phyloP scores from a whole-genome alignment of 2,888 invertebrate species.

The Tachystola acroxantha region DNA sequence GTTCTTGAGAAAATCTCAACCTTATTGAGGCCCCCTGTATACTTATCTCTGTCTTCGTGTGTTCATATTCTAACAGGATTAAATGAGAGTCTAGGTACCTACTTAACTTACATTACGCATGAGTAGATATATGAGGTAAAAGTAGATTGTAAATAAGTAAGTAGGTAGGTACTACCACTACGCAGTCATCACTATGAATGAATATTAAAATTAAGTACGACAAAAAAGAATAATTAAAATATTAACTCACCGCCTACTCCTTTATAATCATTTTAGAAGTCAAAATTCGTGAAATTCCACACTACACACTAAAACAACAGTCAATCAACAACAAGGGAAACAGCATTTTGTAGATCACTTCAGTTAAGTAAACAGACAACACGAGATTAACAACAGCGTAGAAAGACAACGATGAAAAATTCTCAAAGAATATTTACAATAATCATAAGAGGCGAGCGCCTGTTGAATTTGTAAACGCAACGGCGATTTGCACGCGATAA shows the following conservation, averaged over 20 bases:
- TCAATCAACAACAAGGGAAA: slow-evolving; percentile 28
- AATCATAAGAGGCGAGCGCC: slow-evolving; percentile 39
- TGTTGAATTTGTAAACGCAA: slow-evolving; percentile 59
- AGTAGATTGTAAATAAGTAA: too few relatives aligned
- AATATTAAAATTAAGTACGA: too few relatives aligned
- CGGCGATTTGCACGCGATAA: slow-evolving; percentile 13
- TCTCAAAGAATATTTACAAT: slow-evolving; percentile 35
- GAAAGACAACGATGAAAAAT: slow-evolving; percentile 44
- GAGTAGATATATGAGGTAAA: too few relatives aligned
- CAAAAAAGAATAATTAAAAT: not conserved
- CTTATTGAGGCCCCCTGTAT: too few relatives aligned
- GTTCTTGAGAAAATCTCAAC: too few relatives aligned
- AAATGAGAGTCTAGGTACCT: too few relatives aligned
- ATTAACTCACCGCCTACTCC: slow-evolving; percentile 4
- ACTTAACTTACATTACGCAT: too few relatives aligned
- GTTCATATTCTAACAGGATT: too few relatives aligned
- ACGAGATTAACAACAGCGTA: slow-evolving; percentile 43
- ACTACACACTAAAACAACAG: slow-evolving; percentile 18
- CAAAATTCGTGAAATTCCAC: slow-evolving; percentile 11
- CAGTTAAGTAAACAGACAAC: slow-evolving; percentile 38
- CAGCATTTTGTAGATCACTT: slow-evolving; percentile 24
- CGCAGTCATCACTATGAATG: too few relatives aligned
- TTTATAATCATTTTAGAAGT: slow-evolving; percentile 4
- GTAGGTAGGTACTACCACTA: too few relatives aligned
- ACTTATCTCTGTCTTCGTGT: too few relatives aligned